These are phyloP conservation scores for Zapus hudsonius DNA, from an alignment of 2,113 vertebrate species.

Conservation along the genomic window DNA sequence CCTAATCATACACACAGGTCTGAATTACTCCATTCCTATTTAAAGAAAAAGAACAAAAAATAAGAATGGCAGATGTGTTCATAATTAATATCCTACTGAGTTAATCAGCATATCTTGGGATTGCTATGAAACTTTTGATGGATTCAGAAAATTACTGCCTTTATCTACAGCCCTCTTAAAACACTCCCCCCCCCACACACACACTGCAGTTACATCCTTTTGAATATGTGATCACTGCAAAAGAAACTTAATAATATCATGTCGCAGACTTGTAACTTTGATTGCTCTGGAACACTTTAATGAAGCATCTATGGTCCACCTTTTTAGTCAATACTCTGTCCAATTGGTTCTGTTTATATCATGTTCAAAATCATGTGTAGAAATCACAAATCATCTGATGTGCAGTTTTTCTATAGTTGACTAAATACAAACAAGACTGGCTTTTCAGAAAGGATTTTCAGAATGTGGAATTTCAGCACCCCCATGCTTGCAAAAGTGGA, in stretches of 20 bases:
- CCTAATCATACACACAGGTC: slow-evolving; percentile 67
- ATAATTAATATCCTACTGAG: slow-evolving; percentile 88
- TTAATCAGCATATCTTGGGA: slow-evolving; percentile 87
- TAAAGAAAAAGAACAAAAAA: slow-evolving; percentile 84
- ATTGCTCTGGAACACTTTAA: slow-evolving; percentile 70
- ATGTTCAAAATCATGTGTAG: slow-evolving; percentile 69
- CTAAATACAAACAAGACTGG: background rate
- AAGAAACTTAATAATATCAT: slow-evolving; percentile 67
- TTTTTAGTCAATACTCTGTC: slow-evolving; percentile 62
- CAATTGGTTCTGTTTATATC: slow-evolving; percentile 68
- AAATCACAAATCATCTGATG: slow-evolving; percentile 45
- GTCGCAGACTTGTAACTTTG: slow-evolving; percentile 69
- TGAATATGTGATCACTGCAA: slow-evolving; percentile 66
- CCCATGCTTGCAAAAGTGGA: background rate
- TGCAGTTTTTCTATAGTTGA: slow-evolving; percentile 8
- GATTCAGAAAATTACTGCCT: slow-evolving; percentile 81
- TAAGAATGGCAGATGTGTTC: slow-evolving; percentile 86
- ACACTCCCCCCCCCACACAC: slow-evolving; percentile 32
- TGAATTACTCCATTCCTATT: slow-evolving; percentile 84
- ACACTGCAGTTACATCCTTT: slow-evolving; percentile 56
- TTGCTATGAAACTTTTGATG: slow-evolving; percentile 83
- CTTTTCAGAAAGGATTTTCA: background rate
- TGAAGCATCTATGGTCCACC: slow-evolving; percentile 69
- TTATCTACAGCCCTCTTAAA: slow-evolving; percentile 80
- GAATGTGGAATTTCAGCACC: background rate